These are phyloP conservation scores for Batillaria attramentaria DNA, from an alignment of 1,140 invertebrate species.

Conservation along the genomic window DNA sequence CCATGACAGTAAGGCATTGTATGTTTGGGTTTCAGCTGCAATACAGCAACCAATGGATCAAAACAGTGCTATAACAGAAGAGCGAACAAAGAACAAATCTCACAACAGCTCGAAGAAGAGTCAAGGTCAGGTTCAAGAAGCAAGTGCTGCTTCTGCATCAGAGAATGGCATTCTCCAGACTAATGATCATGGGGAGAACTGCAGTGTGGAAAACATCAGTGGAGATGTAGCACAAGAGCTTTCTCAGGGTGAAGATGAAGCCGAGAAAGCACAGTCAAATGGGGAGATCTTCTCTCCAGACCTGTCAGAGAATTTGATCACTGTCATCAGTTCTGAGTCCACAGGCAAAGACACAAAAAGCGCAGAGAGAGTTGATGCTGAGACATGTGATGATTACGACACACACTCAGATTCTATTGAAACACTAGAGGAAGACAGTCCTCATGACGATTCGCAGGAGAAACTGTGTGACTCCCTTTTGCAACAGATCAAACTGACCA, in stretches of 20 bases:
- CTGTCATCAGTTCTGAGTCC: background rate
- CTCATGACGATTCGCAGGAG: constrained; percentile 2
- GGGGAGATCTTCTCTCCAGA: constrained; percentile 31
- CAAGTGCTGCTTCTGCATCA: no score
- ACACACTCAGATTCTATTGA: constrained; percentile 37
- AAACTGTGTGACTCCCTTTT: constrained; percentile 13
- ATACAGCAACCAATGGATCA: no score
- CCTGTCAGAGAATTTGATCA: constrained; percentile 15
- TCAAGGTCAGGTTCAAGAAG: no score
- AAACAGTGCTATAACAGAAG: no score
- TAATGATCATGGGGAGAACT: no score
- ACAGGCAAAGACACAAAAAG: background rate
- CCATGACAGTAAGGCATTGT: no score
- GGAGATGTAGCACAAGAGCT: no score
- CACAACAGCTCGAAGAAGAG: no score
- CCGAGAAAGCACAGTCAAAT: background rate
- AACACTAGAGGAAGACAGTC: constrained; percentile 36
- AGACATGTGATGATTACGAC: constrained; percentile 29
- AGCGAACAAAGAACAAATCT: no score
- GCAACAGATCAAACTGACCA: constrained; percentile 8
- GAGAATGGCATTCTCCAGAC: no score
- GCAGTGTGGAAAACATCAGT: no score
- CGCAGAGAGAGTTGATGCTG: constrained; percentile 1
- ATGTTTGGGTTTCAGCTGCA: no score
- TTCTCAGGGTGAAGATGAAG: background rate